These are phyloP conservation scores for Orchesella flavescens DNA, from an alignment of 2,888 invertebrate species.

Conservation along the genomic window DNA sequence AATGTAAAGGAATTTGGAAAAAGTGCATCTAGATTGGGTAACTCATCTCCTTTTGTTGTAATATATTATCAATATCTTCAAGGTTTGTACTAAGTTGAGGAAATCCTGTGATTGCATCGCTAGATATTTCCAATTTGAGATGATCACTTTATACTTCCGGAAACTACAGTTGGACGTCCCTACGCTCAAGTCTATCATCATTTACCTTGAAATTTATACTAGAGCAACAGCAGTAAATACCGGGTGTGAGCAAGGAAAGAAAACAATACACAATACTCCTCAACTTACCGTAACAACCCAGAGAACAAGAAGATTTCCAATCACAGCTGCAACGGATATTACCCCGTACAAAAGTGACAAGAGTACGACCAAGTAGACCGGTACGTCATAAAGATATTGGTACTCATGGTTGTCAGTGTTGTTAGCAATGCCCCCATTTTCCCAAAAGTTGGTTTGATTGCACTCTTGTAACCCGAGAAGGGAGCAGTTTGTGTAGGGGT, in stretches of 20 bases:
- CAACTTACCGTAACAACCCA: slow-evolving; percentile 85
- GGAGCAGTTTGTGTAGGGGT: slow-evolving; percentile 8
- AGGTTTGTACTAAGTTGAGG: too few relatives aligned
- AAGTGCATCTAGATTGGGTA: too few relatives aligned
- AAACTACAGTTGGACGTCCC: too few relatives aligned
- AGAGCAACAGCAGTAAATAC: too few relatives aligned
- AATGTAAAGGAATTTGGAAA: too few relatives aligned
- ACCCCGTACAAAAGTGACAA: slow-evolving; percentile 86
- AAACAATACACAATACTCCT: background rate
- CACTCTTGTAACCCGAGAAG: background rate
- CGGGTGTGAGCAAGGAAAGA: background rate
- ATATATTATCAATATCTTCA: too few relatives aligned
- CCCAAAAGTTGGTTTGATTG: slow-evolving; percentile 9
- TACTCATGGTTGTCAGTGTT: slow-evolving; percentile 49
- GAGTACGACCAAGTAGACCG: slow-evolving; percentile 82
- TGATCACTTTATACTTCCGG: too few relatives aligned
- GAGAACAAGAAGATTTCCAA: slow-evolving; percentile 89
- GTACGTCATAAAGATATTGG: slow-evolving; percentile 81
- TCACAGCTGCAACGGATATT: slow-evolving; percentile 86
- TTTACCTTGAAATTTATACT: too few relatives aligned
- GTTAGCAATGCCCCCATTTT: slow-evolving; percentile 22
- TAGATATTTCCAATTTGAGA: too few relatives aligned
- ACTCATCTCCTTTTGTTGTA: too few relatives aligned
- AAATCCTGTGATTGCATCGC: too few relatives aligned
- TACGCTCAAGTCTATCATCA: too few relatives aligned